Evolutionary conservation across 2,113 vertebrate genomes (phyloP).

Genomic region (Illadopsis cleaveri): DNA sequence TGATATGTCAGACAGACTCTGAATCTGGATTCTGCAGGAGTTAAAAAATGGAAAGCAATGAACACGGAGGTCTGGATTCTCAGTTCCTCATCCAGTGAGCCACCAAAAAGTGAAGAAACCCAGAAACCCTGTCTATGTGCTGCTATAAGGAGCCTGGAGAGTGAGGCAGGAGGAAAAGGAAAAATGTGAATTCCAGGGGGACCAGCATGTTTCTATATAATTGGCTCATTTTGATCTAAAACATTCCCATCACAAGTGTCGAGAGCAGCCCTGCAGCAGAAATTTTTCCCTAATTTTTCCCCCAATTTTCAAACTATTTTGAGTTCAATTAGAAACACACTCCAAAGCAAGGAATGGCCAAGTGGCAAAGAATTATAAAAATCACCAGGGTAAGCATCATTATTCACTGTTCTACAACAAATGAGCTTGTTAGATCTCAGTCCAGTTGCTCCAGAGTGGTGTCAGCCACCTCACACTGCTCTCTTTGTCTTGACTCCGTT

Average conservation of each 20-base stretch:
- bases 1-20: background rate
- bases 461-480: background rate
- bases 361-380: background rate
- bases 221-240: background rate
- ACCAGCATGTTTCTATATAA: background rate
- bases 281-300: background rate
- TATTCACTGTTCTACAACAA: background rate
- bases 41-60: background rate
- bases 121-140: background rate
- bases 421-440: background rate
- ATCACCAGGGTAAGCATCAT: background rate
- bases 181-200: background rate
- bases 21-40: background rate
- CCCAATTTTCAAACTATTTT: background rate
- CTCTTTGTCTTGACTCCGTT: background rate
- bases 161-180: background rate
- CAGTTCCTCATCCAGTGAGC: background rate
- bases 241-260: background rate
- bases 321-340: background rate
- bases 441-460: background rate
- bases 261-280: background rate
- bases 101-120: background rate
- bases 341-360: background rate
- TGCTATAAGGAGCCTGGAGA: background rate
- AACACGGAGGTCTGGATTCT: background rate